Conservation (phyloP, 2,888 invertebrate species). For the Catocala sponsa region DNA sequence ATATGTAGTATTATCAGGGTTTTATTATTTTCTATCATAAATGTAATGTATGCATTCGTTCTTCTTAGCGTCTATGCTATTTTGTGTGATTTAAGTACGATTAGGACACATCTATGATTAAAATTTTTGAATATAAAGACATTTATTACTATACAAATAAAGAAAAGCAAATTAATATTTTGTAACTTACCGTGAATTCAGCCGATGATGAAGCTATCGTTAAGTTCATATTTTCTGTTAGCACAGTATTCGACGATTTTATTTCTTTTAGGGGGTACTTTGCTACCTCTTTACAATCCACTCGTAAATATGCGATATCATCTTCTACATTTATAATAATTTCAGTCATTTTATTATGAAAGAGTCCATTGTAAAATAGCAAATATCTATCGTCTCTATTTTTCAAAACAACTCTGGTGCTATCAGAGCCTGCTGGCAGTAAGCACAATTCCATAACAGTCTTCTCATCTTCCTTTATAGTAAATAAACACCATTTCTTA, state of each 20-base stretch:
- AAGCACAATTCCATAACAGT: slow-evolving; percentile 59
- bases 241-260: background rate
- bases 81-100: too few relatives aligned
- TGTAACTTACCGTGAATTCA: background rate
- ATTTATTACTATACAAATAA: too few relatives aligned
- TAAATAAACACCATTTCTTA: slow-evolving; percentile 63
- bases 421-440: slow-evolving; percentile 20
- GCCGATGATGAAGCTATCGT: background rate
- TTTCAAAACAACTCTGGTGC: slow-evolving; percentile 41
- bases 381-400: slow-evolving; percentile 14
- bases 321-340: slow-evolving; percentile 51
- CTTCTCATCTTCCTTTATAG: slow-evolving; percentile 53
- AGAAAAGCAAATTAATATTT: too few relatives aligned
- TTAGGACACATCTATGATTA: too few relatives aligned
- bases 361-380: slow-evolving; percentile 10
- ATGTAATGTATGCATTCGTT: too few relatives aligned
- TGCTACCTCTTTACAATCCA: slow-evolving; percentile 40
- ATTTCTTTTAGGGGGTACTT: too few relatives aligned
- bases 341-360: slow-evolving; percentile 44
- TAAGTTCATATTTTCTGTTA: background rate
- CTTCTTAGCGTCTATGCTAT: too few relatives aligned
- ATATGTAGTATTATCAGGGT: too few relatives aligned
- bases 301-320: slow-evolving; percentile 35
- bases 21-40: too few relatives aligned
- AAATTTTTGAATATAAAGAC: too few relatives aligned